Base-by-base conservation (phyloP, 1,140 invertebrate genomes). In the Hirudo medicinalis region DNA sequence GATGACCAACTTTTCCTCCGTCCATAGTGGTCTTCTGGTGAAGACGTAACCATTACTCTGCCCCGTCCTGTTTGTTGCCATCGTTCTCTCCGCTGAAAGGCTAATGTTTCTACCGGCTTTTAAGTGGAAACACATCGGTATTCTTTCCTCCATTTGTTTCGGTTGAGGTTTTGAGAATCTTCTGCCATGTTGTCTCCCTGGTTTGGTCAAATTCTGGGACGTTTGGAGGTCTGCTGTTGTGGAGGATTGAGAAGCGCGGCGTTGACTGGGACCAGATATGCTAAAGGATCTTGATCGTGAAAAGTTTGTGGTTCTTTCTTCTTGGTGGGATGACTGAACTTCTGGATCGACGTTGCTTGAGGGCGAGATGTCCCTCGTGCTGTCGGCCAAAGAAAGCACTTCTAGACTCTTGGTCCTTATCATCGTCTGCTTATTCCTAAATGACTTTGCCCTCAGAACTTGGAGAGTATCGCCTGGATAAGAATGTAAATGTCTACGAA, bases 1-100 rank as follows among this genome's bases (percentile, higher is more conserved):
- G 5, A 94, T 87, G 13, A 92, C 88, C 67, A 94, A 82, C 54
- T 88, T 87, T 79, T 94, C 91, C 8, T 89, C 90, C 15, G 90
- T 85, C 40, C 87, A 83, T 76, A 95, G 83, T 15, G 91, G 90
- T 19, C 89, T 82, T 9, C 86, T 86, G 3, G 90, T 91, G 78
- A 95, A 94, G 0, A 93, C 89, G 80, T 94, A 94, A 4, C 91
- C 91, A 63, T 63, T 63, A 20, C 20, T 27, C 22, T 95, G 91
- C 0, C 89, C 88, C 74, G 89, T 87, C 5, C 85, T 86, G 71
- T 93, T 84, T 0, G 88, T 87, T 0, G 92, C 93, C 0, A 92
- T 86, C 43, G 87, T 89, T 68, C 90, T 77, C 66, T 81, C 79
- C 32, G 76, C 74, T 43, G 88, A 88, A 72, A 94, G 86, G 20